Conservation (phyloP, 1,140 invertebrate genomes). For the Apis laboriosa region DNA sequence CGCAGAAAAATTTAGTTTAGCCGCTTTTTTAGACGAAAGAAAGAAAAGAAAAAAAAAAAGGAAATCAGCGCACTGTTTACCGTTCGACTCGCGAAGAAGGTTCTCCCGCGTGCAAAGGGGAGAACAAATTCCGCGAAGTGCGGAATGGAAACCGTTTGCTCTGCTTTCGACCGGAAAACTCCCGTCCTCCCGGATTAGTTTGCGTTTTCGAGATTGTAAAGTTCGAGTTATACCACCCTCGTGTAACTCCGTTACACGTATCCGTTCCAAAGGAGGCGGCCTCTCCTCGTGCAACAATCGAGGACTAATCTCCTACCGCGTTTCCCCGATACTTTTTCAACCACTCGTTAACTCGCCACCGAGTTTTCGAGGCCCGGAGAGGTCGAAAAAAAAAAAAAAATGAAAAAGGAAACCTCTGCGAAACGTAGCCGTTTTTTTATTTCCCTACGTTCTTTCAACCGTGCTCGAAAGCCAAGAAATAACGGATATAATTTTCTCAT, state of each 20-base stretch:
- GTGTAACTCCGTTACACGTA: constrained; percentile 25
- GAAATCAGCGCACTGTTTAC: too few species aligned
- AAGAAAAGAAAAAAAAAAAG: too few species aligned
- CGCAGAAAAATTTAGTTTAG: too few species aligned
- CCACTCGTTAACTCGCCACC: background rate
- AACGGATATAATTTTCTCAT: background rate
- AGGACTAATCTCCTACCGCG: background rate
- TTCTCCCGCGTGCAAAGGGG: background rate
- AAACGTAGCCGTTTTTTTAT: too few species aligned
- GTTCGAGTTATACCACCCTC: background rate
- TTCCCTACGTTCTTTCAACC: background rate
- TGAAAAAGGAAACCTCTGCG: background rate
- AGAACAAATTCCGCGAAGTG: constrained; percentile 10
- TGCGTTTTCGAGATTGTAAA: constrained; percentile 22
- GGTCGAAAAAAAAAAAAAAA: background rate
- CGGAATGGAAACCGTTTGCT: background rate
- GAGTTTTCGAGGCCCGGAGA: background rate
- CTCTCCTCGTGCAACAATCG: background rate
- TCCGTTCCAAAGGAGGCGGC: background rate
- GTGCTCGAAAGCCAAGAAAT: background rate
- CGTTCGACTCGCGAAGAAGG: constrained; percentile 1
- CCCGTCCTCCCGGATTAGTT: constrained; percentile 37
- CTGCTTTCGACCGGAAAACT: background rate
- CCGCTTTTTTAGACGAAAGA: too few species aligned
- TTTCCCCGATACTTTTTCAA: constrained; percentile 26